phyloP scores from a whole-genome alignment of 2,888 invertebrate genomes.

The Dolichopus griseipennis region DNA sequence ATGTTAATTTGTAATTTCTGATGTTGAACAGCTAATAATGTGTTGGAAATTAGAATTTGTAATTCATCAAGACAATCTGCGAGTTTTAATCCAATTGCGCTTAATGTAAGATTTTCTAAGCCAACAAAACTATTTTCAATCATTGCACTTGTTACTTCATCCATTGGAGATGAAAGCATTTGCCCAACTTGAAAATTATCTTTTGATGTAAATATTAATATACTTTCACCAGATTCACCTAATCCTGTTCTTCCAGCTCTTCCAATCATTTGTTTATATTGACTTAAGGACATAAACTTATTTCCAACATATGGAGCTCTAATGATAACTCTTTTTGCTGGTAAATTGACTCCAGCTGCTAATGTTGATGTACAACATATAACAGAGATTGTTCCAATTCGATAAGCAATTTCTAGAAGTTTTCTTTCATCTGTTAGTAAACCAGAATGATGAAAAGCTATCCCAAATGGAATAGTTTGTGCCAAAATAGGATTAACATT shows the following conservation, averaged over 20 bases:
- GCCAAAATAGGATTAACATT: conserved; percentile 57
- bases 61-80: conserved; percentile 50
- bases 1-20: conserved; percentile 35
- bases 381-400: conserved; percentile 72
- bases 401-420: conserved; percentile 75
- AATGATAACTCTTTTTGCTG: conserved; percentile 81
- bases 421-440: conserved; percentile 78
- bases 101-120: conserved; percentile 55
- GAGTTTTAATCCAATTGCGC: conserved; percentile 57
- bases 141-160: conserved; percentile 52
- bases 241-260: conserved; percentile 88
- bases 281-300: conserved; percentile 61
- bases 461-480: conserved; percentile 64
- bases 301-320: conserved; percentile 75
- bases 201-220: conserved; percentile 60
- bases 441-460: conserved; percentile 92
- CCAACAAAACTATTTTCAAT: conserved; percentile 47
- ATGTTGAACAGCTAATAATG: conserved; percentile 61
- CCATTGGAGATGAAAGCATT: conserved; percentile 57
- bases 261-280: conserved; percentile 94
- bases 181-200: conserved; percentile 53
- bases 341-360: conserved; percentile 96
- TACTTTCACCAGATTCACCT: conserved; percentile 72
- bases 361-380: conserved; percentile 93
- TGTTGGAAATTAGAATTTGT: conserved; percentile 48